A percentile compares a stretch with the other conserved stretches of the same genome.
Conservation (phyloP, 2,113 vertebrate genomes). For the Chroicocephalus ridibundus region DNA sequence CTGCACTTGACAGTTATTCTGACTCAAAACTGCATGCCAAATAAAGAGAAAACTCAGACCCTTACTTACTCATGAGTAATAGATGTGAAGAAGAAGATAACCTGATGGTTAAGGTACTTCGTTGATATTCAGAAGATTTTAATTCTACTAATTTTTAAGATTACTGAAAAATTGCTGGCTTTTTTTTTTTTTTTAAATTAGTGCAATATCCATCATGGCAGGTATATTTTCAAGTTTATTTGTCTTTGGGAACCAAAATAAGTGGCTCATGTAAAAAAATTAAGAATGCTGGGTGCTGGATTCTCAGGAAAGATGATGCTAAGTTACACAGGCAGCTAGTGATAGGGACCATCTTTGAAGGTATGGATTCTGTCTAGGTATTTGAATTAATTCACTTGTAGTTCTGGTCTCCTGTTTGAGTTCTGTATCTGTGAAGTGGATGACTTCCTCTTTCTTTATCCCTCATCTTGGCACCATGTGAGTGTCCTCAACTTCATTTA, state of each 20-base stretch:
- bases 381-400: neutral
- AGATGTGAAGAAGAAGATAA: neutral
- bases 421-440: neutral
- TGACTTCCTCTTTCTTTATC: neutral
- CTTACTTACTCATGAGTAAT: neutral
- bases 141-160: neutral
- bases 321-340: neutral
- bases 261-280: neutral
- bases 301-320: neutral
- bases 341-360: neutral
- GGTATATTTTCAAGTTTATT: neutral
- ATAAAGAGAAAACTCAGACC: neutral
- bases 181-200: neutral
- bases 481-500: neutral
- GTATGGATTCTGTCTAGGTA: neutral
- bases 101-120: neutral
- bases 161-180: neutral
- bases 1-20: neutral
- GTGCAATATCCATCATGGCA: rapidly evolving
- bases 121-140: neutral
- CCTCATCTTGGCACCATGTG: neutral
- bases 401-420: neutral
- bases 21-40: neutral
- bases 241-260: neutral
- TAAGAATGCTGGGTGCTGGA: neutral